Percentiles rank a stretch among this genome's conserved stretches.
phyloP scores from a whole-genome alignment of 2,888 invertebrate genomes.

The Chrysolina oricalcia region DNA sequence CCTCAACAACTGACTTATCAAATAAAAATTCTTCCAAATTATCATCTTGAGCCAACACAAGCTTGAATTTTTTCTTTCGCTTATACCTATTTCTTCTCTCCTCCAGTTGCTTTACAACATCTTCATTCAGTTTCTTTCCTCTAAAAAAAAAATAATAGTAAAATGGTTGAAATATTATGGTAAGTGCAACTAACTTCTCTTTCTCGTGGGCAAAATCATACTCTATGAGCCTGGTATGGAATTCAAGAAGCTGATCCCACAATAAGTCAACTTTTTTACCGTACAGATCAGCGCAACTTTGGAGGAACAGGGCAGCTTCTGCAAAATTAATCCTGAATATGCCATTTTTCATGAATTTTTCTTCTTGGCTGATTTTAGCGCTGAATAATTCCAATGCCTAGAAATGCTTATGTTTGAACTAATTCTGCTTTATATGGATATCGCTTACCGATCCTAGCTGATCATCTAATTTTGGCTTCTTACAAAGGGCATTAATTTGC shows the following conservation, averaged over 20 bases:
- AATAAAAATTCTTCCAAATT: slow-evolving; percentile 42
- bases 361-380: slow-evolving; percentile 71
- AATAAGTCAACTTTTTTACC: slow-evolving; percentile 80
- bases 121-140: slow-evolving; percentile 52
- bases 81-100: slow-evolving; percentile 64
- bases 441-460: slow-evolving; percentile 62
- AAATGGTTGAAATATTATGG: background rate
- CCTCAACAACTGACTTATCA: slow-evolving; percentile 26
- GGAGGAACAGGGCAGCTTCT: slow-evolving; percentile 84
- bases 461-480: slow-evolving; percentile 65
- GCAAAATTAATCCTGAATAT: slow-evolving; percentile 79
- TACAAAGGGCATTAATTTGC: slow-evolving; percentile 61
- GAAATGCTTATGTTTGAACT: slow-evolving; percentile 37
- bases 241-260: slow-evolving; percentile 65
- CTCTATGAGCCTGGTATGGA: slow-evolving; percentile 61
- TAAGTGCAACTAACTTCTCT: slow-evolving; percentile 46
- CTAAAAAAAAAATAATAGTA: slow-evolving; percentile 42
- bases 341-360: slow-evolving; percentile 70
- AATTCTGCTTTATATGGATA: background rate
- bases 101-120: slow-evolving; percentile 61
- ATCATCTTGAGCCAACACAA: slow-evolving; percentile 30
- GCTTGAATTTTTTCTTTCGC: slow-evolving; percentile 58
- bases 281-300: slow-evolving; percentile 82
- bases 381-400: slow-evolving; percentile 77
- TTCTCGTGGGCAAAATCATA: slow-evolving; percentile 55